Conservation (phyloP, 2,888 invertebrate species). For the Lordiphosa andalusiaca region DNA sequence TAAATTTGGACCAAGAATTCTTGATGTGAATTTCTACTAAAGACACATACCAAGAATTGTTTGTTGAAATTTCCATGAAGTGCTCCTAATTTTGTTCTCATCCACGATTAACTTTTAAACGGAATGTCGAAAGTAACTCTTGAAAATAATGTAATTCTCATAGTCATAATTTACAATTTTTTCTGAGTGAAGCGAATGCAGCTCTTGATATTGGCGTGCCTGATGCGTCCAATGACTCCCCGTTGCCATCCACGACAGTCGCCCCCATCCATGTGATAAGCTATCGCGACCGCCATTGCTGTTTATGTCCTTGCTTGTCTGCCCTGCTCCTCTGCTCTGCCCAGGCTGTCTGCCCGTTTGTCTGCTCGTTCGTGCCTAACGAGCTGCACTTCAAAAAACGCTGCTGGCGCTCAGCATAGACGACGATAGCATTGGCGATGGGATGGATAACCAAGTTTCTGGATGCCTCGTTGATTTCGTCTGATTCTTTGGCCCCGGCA, state of each 20-base stretch:
- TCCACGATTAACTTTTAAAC: too few relatives aligned
- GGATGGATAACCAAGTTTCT: slow-evolving; percentile 68
- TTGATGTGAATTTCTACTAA: too few relatives aligned
- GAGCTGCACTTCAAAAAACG: slow-evolving; percentile 65
- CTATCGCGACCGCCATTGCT: slow-evolving; percentile 47
- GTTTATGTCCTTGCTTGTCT: slow-evolving; percentile 65
- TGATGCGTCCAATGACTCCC: slow-evolving; percentile 30
- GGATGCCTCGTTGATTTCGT: slow-evolving; percentile 66
- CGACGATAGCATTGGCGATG: slow-evolving; percentile 30
- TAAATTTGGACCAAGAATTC: too few relatives aligned
- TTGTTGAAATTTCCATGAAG: too few relatives aligned
- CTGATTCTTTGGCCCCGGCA: slow-evolving; percentile 51
- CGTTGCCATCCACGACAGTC: slow-evolving; percentile 1
- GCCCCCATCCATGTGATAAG: background rate
- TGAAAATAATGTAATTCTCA: too few relatives aligned
- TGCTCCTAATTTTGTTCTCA: too few relatives aligned
- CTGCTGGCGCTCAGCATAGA: slow-evolving; percentile 45
- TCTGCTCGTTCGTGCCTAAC: slow-evolving; percentile 71
- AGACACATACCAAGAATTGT: too few relatives aligned
- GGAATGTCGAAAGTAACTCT: too few relatives aligned
- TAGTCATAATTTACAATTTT: background rate
- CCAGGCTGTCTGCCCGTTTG: slow-evolving; percentile 38
- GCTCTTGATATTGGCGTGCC: slow-evolving; percentile 59
- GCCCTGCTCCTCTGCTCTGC: slow-evolving; percentile 19
- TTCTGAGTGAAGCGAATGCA: slow-evolving; percentile 48